Evolutionary conservation across 1,140 invertebrate species (phyloP).

Genomic region (Condylostylus longicornis): DNA sequence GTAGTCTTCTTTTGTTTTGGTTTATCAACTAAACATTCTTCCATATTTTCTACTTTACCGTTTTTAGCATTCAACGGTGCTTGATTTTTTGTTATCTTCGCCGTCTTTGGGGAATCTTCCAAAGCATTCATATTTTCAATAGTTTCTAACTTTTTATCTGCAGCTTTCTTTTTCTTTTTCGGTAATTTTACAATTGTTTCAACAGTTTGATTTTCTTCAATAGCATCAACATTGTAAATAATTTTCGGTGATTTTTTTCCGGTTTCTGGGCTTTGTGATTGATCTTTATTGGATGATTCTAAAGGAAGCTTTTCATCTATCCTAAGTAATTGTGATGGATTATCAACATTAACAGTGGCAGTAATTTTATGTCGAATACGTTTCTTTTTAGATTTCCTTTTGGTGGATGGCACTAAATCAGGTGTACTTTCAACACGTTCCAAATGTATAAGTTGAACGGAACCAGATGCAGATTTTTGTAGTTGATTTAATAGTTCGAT

Average conservation of each 20-base stretch:
- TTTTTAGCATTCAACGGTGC: no score
- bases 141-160: neutral
- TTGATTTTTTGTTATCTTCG: no score
- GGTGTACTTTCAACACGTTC: conserved; percentile 18
- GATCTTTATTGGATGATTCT: no score
- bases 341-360: conserved; percentile 22
- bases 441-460: conserved; percentile 22
- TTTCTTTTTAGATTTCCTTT: conserved; percentile 19
- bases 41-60: no score
- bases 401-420: neutral
- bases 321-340: conserved; percentile 14
- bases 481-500: conserved; percentile 24
- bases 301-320: conserved; percentile 4
- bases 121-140: neutral
- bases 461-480: conserved; percentile 24
- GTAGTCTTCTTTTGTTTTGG: no score
- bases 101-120: neutral
- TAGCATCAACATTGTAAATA: conserved; percentile 21
- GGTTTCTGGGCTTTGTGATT: neutral
- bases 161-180: conserved; percentile 20
- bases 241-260: conserved; percentile 18
- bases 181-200: conserved; percentile 26
- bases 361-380: conserved; percentile 26
- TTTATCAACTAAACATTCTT: no score
- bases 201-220: conserved; percentile 27